Base-by-base conservation (phyloP, 2,888 invertebrate species). In the Arge pagana region DNA sequence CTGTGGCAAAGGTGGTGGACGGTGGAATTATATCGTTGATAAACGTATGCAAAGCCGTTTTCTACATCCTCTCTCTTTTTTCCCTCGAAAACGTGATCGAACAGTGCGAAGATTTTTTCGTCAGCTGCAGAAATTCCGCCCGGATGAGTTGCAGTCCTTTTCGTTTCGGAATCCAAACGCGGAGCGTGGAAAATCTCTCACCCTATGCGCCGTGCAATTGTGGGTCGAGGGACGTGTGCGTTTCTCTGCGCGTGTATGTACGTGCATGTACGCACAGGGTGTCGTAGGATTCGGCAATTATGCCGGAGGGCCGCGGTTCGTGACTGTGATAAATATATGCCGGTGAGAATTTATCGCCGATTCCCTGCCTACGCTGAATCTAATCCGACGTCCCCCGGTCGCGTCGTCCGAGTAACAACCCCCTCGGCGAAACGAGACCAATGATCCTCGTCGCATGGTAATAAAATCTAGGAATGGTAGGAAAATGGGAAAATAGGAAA, bases 291-390 rank as follows among this genome's bases (percentile, higher is more conserved):
- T 54, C 62, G 58, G 55, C 67, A 67, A 71, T 72, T 71, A 71
- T 64, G 45, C 55, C 59, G 56, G 58, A 58, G 53, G 56, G n/a
- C 28, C 45, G 21, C 21, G 23, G 21, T 45, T 21, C 28, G 26
- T 68, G 71, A 72, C 71, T 68, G 65, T 70, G 72, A 72, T 72
- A 70, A 72, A 72, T 73, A 65, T 66, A 65, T 50, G 65, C 61
- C 59, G 49, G 54, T 57, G 53, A 56, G 62, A 64, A 69, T 70
- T 68, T 68, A 70, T 70, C 65, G 65, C 56, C 36, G 7, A 31
- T 15, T 15, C 45, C 33, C 45, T 33, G 31, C 30, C 45, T 30
- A 23, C 45, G 33, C 23, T 24, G 33, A 33, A 33, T 10, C 16
- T 45, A 45, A 45, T 45, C 45, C 45, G 45, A 5, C 15, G 18